Evolutionary conservation across 37 sponge, comb jelly and placozoan genomes (phyloP).

Genomic region (Aplysina aerophoba): DNA sequence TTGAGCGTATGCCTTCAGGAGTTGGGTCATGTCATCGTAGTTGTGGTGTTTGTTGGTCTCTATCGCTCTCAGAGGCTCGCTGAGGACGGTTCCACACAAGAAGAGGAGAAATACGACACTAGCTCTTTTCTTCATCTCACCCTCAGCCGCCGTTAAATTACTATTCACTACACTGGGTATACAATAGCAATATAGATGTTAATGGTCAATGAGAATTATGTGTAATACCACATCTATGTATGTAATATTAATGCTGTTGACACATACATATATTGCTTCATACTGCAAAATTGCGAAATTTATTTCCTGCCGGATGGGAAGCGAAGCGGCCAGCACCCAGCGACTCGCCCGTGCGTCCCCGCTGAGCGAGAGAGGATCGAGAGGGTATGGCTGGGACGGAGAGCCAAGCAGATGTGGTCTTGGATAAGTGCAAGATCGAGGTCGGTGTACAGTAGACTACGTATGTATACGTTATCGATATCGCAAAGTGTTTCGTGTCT

Average conservation of each 20-base stretch:
- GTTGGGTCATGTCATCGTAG: slow-evolving; percentile 46
- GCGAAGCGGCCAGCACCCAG: neutral
- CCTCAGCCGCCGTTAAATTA: too few species aligned
- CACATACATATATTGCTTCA: too few species aligned
- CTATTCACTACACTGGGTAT: too few species aligned
- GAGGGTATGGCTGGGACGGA: neutral
- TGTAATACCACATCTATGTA: too few species aligned
- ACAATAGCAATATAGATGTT: too few species aligned
- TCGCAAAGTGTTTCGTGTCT: too few species aligned
- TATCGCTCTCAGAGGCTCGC: neutral
- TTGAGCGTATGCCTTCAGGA: slow-evolving; percentile 35
- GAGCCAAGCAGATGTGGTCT: slow-evolving; percentile 23
- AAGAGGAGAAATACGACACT: neutral
- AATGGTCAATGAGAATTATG: too few species aligned
- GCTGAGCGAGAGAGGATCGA: neutral
- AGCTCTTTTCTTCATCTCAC: too few species aligned
- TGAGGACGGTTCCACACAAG: neutral
- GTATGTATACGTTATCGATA: neutral
- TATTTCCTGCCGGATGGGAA: neutral
- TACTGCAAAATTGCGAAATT: too few species aligned
- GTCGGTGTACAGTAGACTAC: slow-evolving; percentile 46
- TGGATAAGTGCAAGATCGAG: slow-evolving; percentile 79
- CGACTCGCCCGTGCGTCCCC: neutral
- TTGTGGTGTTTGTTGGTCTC: slow-evolving; percentile 48
- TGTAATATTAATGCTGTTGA: too few species aligned